phyloP scores from a whole-genome alignment of 1,140 invertebrate genomes.

The Zaprionus lachaisei region DNA sequence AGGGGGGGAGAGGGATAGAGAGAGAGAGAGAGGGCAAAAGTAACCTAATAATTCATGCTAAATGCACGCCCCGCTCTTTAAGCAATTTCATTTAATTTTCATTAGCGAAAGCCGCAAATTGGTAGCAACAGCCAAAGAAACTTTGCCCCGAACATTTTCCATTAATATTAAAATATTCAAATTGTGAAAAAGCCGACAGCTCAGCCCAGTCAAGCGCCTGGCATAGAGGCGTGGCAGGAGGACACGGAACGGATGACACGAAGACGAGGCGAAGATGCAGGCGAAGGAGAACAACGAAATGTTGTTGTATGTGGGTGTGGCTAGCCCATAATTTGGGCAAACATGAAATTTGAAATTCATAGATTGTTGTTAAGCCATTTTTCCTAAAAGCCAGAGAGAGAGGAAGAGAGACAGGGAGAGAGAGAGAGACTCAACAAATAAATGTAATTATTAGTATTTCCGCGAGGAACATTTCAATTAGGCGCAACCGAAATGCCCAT shows the following conservation, averaged over 20 bases:
- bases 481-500: conserved; percentile 6
- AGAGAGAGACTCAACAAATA: conserved; percentile 5
- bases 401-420: background rate
- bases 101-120: conserved; percentile 77
- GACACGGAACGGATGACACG: background rate
- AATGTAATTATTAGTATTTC: conserved; percentile 68
- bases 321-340: background rate
- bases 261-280: background rate
- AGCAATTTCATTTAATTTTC: conserved; percentile 81
- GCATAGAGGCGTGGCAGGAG: background rate
- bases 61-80: conserved; percentile 59
- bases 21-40: conserved; percentile 10
- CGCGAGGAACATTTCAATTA: conserved; percentile 62
- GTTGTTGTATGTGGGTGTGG: background rate
- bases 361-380: conserved; percentile 41
- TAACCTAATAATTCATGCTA: conserved; percentile 70
- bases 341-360: conserved; percentile 71
- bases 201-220: background rate
- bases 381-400: background rate
- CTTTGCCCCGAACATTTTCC: conserved; percentile 60
- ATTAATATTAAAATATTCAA: conserved; percentile 83
- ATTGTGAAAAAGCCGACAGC: conserved; percentile 51
- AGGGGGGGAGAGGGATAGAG: no score
- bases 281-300: background rate
- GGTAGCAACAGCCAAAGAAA: conserved; percentile 56